phyloP scores from a whole-genome alignment of 2,113 vertebrate species.

The Perccottus glenii region DNA sequence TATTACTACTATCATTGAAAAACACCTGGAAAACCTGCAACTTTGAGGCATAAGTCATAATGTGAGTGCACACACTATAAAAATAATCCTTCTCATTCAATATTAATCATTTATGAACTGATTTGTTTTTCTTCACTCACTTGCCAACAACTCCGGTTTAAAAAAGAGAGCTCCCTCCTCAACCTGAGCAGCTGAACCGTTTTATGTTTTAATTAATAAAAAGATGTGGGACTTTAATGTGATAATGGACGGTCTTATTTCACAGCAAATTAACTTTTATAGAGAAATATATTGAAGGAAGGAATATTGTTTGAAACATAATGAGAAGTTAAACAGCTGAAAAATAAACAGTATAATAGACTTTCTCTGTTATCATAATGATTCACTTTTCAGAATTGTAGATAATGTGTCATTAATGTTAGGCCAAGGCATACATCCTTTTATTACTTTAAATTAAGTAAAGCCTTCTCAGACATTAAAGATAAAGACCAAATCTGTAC shows the following conservation, averaged over 20 bases:
- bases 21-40: background rate
- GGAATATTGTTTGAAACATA: background rate
- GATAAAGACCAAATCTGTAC: too few species aligned
- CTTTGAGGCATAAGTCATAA: background rate
- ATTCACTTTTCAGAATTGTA: background rate
- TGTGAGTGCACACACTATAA: constrained; percentile 1
- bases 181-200: background rate
- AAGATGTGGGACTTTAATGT: constrained; percentile 30
- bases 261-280: constrained; percentile 13
- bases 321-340: background rate
- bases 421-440: background rate
- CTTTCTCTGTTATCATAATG: background rate
- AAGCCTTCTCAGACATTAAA: too few species aligned
- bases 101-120: constrained; percentile 20
- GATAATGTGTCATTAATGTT: background rate
- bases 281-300: constrained; percentile 6
- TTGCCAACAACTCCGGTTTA: constrained; percentile 13
- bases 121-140: constrained; percentile 15
- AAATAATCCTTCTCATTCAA: constrained; percentile 12
- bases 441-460: background rate
- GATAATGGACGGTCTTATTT: constrained; percentile 24
- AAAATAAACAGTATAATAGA: constrained; percentile 2
- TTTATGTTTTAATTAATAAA: constrained; percentile 23
- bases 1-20: background rate
- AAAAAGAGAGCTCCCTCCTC: constrained; percentile 11